A percentile compares a stretch with the other conserved stretches of the same genome.
Evolutionary conservation across 2,888 invertebrate genomes (phyloP).

Genomic region (Carcina quercana): DNA sequence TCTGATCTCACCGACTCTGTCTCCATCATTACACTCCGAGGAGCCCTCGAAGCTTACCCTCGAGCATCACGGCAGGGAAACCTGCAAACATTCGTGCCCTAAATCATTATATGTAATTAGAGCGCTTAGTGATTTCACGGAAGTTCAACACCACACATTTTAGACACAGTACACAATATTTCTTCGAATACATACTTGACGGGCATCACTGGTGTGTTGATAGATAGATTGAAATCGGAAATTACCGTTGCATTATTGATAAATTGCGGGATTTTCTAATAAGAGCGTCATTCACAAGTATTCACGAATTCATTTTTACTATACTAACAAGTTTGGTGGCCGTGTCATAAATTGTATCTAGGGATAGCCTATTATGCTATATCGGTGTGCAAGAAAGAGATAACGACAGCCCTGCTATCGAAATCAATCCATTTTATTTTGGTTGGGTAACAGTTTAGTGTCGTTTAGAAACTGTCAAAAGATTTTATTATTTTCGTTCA

Average conservation of each 20-base stretch:
- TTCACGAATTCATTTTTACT: constrained; percentile 45
- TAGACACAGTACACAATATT: constrained; percentile 21
- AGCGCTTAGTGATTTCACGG: constrained; percentile 51
- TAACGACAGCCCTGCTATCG: no score
- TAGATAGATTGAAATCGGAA: constrained; percentile 17
- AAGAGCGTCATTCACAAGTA: constrained; percentile 47
- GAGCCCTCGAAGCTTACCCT: constrained; percentile 40
- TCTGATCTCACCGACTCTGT: constrained; percentile 96
- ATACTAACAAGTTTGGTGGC: constrained; percentile 21
- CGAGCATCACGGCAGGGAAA: constrained; percentile 37
- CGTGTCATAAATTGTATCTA: constrained; percentile 14
- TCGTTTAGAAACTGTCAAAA: not conserved
- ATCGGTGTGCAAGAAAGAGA: no score
- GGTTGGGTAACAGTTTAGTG: no score
- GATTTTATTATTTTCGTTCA: constrained; percentile 25
- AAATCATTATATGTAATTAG: constrained; percentile 55
- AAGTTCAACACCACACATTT: constrained; percentile 34
- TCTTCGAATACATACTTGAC: constrained; percentile 12
- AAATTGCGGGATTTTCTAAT: constrained; percentile 37
- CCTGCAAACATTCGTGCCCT: constrained; percentile 41
- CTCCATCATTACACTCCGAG: constrained; percentile 79
- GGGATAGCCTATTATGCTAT: no score
- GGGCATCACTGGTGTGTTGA: constrained; percentile 10
- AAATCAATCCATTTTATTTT: no score
- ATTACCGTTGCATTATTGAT: constrained; percentile 49